These are phyloP conservation scores for Strigops habroptila DNA, from an alignment of 2,113 vertebrate species.

Conservation along the genomic window DNA sequence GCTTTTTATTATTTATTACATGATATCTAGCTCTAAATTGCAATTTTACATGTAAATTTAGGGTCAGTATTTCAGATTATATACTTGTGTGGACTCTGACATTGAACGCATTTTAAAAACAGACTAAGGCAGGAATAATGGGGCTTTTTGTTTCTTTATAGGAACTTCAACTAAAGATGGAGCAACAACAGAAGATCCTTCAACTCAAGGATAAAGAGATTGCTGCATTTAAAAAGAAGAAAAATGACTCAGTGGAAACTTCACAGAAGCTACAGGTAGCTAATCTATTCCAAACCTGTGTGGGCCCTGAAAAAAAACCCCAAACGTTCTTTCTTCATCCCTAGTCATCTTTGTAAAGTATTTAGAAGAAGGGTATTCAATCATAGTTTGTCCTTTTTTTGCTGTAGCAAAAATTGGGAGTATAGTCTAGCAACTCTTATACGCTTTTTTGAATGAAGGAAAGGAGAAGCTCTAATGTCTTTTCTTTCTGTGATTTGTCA, in stretches of 20 bases:
- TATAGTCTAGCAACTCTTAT: not conserved
- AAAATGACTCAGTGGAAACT: not conserved
- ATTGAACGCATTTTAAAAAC: not conserved
- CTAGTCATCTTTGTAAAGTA: not conserved
- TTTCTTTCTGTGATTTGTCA: not conserved
- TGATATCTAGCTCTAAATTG: not conserved
- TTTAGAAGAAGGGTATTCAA: not conserved
- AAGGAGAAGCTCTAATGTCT: not conserved
- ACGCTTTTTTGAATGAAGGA: not conserved
- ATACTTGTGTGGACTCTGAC: not conserved
- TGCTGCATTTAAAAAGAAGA: constrained; percentile 59
- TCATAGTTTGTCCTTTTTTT: not conserved
- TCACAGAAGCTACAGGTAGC: constrained; percentile 61
- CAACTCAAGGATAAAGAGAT: constrained; percentile 68
- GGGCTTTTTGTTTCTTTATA: constrained; percentile 30
- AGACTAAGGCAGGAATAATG: not conserved
- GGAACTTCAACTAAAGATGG: constrained; percentile 75
- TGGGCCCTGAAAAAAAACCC: not conserved
- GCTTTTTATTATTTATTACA: not conserved
- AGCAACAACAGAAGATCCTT: constrained; percentile 64
- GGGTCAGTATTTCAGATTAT: not conserved
- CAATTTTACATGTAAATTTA: not conserved
- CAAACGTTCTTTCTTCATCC: not conserved
- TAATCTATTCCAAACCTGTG: not conserved
- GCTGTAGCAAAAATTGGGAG: not conserved